Evolutionary conservation across 2,888 invertebrate genomes (phyloP), one percentile per base, ranked within the genome.

Genomic region (Ophioninae sp.): DNA sequence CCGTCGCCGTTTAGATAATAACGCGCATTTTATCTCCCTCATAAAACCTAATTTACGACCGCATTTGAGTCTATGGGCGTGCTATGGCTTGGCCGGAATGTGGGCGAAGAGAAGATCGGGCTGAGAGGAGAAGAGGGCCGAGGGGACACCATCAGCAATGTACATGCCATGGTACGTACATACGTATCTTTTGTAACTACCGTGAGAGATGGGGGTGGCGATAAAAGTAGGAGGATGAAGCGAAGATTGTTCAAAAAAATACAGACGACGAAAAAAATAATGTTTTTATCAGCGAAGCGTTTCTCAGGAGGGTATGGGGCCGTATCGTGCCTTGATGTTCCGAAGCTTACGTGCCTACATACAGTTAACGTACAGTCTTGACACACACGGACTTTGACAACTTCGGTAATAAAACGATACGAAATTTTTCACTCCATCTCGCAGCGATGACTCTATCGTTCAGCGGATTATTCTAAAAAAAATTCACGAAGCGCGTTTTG

Each of bases 21-120:
- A 92, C 91, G 92, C 90, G 91, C 91, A 91, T 92, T 92, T 92
- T 92, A 92, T 92, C 92, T 92, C 89, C 89, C 92, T 92, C 92
- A 91, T 92, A 92, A 92, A 92, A 92, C 89, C 88, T 92, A 92
- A 92, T 92, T 92, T 92, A 92, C 91, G 89, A 90, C 89, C 89
- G 88, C 90, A 91, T 91, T 89, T 90, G 86, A 90, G 91, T 91
- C 91, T 90, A 91, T 91, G 89, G 90, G 90, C 89, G 89, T 89
- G 88, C 88, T 89, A 91, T 87, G 88, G 87, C 87, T 87, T 85
- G 86, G 86, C 85, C 88, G 90, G 90, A 91, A 92, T 91, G 91
- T 89, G 87, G 88, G 81, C 85, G 80, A 83, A 77, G 81, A 83
- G 78, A 72, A 74, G 83, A 75, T 61, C 81, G 78, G 65, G 61